Conservation (phyloP, 2,113 vertebrate species). For the Nibea coibor region DNA sequence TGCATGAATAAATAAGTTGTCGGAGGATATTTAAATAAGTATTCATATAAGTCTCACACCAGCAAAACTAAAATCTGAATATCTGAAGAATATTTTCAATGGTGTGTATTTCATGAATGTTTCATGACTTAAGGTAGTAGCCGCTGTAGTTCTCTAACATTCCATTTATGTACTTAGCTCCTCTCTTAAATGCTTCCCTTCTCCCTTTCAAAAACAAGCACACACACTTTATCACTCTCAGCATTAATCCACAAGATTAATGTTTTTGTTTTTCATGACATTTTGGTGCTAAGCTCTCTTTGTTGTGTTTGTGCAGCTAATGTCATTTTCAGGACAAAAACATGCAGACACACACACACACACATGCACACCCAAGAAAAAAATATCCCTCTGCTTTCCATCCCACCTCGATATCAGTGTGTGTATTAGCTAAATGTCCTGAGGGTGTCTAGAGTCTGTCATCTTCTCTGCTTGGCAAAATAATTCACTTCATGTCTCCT, state of each 20-base stretch:
- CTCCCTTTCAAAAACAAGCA: not conserved
- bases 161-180: not conserved
- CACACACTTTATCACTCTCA: not conserved
- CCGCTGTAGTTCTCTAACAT: not conserved
- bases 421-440: conserved; percentile 56
- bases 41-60: too few relatives aligned
- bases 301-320: not conserved
- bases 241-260: not conserved
- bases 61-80: not conserved
- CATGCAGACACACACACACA: not conserved
- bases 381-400: not conserved
- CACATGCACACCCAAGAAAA: not conserved
- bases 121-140: not conserved
- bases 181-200: not conserved
- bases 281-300: conserved; percentile 2
- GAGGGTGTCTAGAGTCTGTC: conserved; percentile 47
- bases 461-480: conserved; percentile 53
- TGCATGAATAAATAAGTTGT: not conserved
- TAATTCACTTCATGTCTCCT: conserved; percentile 42
- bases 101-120: not conserved
- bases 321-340: conserved; percentile 22
- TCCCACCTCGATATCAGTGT: conserved; percentile 24
- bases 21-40: too few relatives aligned
- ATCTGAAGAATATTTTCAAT: not conserved
- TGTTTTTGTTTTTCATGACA: conserved; percentile 9